A percentile compares a stretch with the other conserved stretches of the same genome.
Conservation (phyloP, 2,888 invertebrate species). For the Tetranychus piercei region DNA sequence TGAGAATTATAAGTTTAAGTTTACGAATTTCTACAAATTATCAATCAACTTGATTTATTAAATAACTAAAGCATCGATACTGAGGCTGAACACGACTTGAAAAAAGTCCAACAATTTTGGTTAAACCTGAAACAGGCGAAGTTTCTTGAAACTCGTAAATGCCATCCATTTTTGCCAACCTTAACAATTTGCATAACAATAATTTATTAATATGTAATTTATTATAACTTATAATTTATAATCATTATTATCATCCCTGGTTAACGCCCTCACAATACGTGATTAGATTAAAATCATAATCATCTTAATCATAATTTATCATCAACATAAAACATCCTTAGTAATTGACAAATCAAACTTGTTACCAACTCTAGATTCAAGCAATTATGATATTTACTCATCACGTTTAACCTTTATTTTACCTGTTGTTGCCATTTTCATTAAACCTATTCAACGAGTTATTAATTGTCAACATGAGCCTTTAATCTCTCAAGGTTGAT, state of each 20-base stretch:
- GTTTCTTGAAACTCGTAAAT: no score
- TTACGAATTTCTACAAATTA: no score
- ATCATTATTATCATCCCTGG: neutral
- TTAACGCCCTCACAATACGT: neutral
- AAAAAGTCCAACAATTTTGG: no score
- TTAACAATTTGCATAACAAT: neutral
- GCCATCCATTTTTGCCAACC: no score
- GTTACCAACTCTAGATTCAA: neutral
- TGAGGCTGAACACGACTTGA: no score
- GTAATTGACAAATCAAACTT: neutral
- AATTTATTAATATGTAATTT: neutral
- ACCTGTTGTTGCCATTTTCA: neutral
- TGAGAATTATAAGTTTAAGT: no score
- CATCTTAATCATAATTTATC: constrained; percentile 1
- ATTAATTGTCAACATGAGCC: neutral
- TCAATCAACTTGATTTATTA: no score
- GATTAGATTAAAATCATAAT: neutral
- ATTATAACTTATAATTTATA: neutral
- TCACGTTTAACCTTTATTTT: neutral
- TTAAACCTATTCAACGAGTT: neutral
- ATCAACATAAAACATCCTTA: neutral
- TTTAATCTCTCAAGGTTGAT: neutral
- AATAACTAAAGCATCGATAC: no score
- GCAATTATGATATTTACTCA: neutral
- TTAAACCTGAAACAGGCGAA: no score